These are phyloP conservation scores for Lepilemur ruficaudatus DNA, from an alignment of 2,797 vertebrate species.

Conservation along the genomic window DNA sequence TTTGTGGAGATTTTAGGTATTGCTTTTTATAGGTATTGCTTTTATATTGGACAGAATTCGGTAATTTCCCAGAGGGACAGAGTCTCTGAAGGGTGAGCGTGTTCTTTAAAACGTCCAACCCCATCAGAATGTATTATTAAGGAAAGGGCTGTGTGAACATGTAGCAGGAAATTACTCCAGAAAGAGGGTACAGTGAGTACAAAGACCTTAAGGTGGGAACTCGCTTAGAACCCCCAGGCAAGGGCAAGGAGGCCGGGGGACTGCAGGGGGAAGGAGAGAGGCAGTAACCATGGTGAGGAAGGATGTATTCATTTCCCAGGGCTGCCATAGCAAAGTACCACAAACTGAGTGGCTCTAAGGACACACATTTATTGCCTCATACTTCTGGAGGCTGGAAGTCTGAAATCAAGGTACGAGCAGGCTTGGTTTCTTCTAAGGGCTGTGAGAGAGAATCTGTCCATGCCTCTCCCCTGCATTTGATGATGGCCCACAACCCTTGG, in stretches of 20 bases:
- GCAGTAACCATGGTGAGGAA: not conserved
- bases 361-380: not conserved
- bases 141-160: not conserved
- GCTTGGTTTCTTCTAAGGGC: not conserved
- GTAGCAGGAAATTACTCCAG: not conserved
- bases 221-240: too few relatives aligned
- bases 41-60: not conserved
- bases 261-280: not conserved
- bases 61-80: not conserved
- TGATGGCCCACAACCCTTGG: too few relatives aligned
- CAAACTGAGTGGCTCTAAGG: not conserved
- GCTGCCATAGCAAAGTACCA: not conserved
- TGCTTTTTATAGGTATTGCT: not conserved
- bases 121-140: not conserved
- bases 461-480: not conserved
- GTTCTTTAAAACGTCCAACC: not conserved
- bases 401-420: not conserved
- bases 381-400: not conserved
- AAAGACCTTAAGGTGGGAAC: not conserved
- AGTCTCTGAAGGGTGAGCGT: not conserved
- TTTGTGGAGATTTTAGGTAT: not conserved
- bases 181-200: not conserved
- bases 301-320: not conserved
- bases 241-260: not conserved
- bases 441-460: not conserved